phyloP scores from a whole-genome alignment of 2,888 invertebrate species.

The Dryocosmus kuriphilus region DNA sequence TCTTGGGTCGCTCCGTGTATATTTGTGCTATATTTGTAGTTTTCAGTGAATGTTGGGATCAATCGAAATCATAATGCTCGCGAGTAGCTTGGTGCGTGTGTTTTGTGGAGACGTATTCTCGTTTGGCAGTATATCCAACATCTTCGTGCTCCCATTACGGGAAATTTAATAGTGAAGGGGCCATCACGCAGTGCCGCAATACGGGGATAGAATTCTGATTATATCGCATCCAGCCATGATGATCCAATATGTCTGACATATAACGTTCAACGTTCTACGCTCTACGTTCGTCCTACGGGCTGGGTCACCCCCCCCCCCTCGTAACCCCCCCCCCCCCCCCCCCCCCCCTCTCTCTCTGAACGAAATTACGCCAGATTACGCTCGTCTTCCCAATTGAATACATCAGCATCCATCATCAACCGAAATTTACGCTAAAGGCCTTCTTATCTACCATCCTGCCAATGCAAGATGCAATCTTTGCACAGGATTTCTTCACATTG shows the following conservation, averaged over 20 bases:
- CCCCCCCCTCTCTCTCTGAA: conserved; percentile 47
- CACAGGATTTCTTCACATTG: background rate
- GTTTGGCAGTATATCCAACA: conserved; percentile 50
- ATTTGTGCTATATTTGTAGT: background rate
- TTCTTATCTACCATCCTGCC: conserved; percentile 14
- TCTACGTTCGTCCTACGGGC: conserved; percentile 19
- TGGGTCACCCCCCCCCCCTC: background rate
- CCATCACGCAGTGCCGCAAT: conserved; percentile 56
- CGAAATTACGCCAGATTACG: conserved; percentile 68
- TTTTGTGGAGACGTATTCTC: background rate
- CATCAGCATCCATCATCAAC: conserved; percentile 39
- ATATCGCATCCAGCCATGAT: conserved; percentile 69
- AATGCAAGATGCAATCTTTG: conserved; percentile 21
- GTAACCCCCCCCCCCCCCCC: conserved; percentile 28
- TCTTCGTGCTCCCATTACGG: conserved; percentile 63
- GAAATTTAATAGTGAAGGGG: conserved; percentile 71
- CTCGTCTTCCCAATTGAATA: conserved; percentile 42
- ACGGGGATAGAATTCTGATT: conserved; percentile 71
- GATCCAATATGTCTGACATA: conserved; percentile 70
- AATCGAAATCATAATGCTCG: background rate
- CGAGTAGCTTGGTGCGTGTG: background rate
- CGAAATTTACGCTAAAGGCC: conserved; percentile 27
- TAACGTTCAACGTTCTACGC: conserved; percentile 56
- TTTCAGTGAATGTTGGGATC: background rate
- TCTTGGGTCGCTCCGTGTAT: no score